Percentiles rank a stretch among this genome's conserved stretches.
Evolutionary conservation across 2,797 vertebrate genomes (phyloP).

Genomic region (Halcyon smyrnensis): DNA sequence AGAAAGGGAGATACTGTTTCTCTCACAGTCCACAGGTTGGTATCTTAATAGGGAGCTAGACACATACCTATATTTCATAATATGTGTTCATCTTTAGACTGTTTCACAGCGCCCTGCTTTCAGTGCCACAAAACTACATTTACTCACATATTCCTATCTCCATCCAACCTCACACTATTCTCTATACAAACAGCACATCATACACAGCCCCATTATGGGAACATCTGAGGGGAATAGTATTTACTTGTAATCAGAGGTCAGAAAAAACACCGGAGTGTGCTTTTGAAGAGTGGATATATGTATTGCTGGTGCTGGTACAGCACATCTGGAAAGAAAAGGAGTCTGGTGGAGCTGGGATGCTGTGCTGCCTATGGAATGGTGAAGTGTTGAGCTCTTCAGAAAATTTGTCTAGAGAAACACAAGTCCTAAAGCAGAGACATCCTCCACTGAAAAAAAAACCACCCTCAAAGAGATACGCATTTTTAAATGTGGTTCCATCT

Average conservation of each 20-base stretch:
- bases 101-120: accelerated
- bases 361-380: not conserved
- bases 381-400: not conserved
- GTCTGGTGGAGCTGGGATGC: not conserved
- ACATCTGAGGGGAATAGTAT: not conserved
- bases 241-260: not conserved
- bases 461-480: accelerated
- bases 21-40: not conserved
- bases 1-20: not conserved
- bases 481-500: not conserved
- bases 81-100: not conserved
- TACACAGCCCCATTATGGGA: not conserved
- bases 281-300: not conserved
- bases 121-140: not conserved
- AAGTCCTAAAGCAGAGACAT: not conserved
- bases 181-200: not conserved
- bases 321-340: not conserved
- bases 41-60: not conserved
- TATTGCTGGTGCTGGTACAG: not conserved
- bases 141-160: not conserved
- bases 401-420: not conserved
- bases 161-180: not conserved
- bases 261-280: not conserved
- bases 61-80: not conserved
- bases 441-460: not conserved